phyloP scores from a whole-genome alignment of 1,140 invertebrate genomes.

The Caenorhabditis latens region DNA sequence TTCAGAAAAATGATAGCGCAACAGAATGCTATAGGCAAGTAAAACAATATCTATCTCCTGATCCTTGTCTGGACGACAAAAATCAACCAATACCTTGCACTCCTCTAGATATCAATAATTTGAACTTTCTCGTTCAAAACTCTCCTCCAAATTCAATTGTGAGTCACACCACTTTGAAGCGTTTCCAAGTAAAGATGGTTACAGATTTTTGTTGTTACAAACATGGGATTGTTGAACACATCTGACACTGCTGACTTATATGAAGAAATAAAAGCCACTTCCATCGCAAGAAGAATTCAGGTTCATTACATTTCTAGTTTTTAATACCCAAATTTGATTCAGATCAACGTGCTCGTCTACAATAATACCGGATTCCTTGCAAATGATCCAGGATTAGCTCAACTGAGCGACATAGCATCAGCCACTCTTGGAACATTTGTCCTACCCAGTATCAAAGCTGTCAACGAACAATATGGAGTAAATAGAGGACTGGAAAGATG shows the following conservation, averaged over 20 bases:
- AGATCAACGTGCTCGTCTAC: constrained; percentile 30
- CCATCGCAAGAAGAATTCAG: constrained; percentile 6
- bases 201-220: constrained; percentile 1
- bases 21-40: not conserved
- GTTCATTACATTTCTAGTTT: not conserved
- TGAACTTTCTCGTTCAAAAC: not conserved
- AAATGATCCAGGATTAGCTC: not conserved
- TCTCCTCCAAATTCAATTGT: constrained; percentile 19
- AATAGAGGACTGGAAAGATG: not conserved
- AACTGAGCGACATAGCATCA: not conserved
- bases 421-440: not conserved
- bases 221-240: not conserved
- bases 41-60: not conserved
- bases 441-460: not conserved
- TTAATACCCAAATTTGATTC: too few species aligned
- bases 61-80: not conserved
- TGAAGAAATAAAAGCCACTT: constrained; percentile 7
- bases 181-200: not conserved
- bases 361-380: constrained; percentile 4
- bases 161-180: not conserved
- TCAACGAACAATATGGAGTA: constrained; percentile 14
- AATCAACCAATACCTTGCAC: not conserved
- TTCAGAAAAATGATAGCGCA: not conserved
- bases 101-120: not conserved
- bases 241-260: not conserved